These are phyloP conservation scores for Drosophila subpulchrella DNA, from an alignment of 1,140 invertebrate species.

Conservation along the genomic window DNA sequence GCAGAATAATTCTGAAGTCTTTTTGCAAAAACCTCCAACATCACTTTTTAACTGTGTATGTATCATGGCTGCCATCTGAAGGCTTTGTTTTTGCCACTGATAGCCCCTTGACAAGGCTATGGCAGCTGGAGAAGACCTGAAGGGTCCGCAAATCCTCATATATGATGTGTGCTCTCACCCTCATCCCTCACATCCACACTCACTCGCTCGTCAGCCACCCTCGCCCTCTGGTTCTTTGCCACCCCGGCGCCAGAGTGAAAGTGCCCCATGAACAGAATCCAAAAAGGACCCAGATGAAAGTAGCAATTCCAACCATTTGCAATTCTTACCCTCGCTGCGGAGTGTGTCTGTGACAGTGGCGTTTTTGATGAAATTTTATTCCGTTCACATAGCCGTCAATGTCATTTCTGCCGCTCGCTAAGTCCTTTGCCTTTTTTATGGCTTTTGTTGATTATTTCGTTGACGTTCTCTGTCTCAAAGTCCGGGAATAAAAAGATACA, in stretches of 20 bases:
- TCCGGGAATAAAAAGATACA: slow-evolving; percentile 7
- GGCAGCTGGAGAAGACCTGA: slow-evolving; percentile 44
- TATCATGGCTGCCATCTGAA: slow-evolving; percentile 65
- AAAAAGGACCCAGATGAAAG: slow-evolving; percentile 73
- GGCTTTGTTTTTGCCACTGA: slow-evolving; percentile 65
- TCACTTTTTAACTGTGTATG: neutral
- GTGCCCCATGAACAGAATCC: slow-evolving; percentile 50
- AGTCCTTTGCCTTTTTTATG: slow-evolving; percentile 49
- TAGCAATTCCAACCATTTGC: slow-evolving; percentile 78
- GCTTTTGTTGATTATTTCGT: slow-evolving; percentile 80
- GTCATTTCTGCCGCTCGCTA: slow-evolving; percentile 77
- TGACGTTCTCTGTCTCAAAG: slow-evolving; percentile 52
- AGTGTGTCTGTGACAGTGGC: slow-evolving; percentile 65
- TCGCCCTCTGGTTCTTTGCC: slow-evolving; percentile 8
- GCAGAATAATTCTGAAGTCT: no score
- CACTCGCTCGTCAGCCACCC: slow-evolving; percentile 20
- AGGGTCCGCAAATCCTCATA: slow-evolving; percentile 69
- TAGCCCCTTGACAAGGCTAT: slow-evolving; percentile 59
- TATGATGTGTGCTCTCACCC: slow-evolving; percentile 48
- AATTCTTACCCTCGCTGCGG: slow-evolving; percentile 58
- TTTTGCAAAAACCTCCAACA: no score
- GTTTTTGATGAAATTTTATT: slow-evolving; percentile 80
- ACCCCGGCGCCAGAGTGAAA: slow-evolving; percentile 60
- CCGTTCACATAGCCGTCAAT: slow-evolving; percentile 78
- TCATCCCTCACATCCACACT: slow-evolving; percentile 12